A percentile compares a stretch with the other conserved stretches of the same genome.
These are phyloP conservation scores for Rafetus swinhoei DNA, from an alignment of 2,113 vertebrate genomes.

Conservation along the genomic window DNA sequence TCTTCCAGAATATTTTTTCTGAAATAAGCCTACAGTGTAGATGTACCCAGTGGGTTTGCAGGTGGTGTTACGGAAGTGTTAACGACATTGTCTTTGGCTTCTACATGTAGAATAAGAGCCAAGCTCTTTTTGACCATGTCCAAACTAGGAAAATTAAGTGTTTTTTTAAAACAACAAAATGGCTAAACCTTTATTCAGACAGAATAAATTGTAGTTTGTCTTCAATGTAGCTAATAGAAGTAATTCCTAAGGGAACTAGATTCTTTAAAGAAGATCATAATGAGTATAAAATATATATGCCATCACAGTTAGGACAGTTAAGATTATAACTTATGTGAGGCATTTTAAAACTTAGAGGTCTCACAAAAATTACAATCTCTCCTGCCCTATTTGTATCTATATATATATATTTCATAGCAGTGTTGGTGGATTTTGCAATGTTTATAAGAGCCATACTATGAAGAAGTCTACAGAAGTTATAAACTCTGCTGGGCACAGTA, in stretches of 20 bases:
- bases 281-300: neutral
- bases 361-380: neutral
- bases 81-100: neutral
- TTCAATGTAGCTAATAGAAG: neutral
- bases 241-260: neutral
- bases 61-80: neutral
- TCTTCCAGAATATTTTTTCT: no score
- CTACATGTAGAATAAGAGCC: neutral
- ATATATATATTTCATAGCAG: slow-evolving; percentile 3
- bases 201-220: slow-evolving; percentile 4
- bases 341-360: slow-evolving; percentile 46
- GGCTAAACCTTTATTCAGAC: slow-evolving; percentile 1
- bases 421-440: slow-evolving; percentile 35
- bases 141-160: neutral
- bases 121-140: neutral
- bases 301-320: slow-evolving; percentile 8
- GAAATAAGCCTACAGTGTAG: no score
- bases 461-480: slow-evolving; percentile 31
- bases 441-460: slow-evolving; percentile 51
- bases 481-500: slow-evolving; percentile 27
- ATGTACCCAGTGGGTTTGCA: neutral
- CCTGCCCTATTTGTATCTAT: neutral
- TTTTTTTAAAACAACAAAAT: neutral
- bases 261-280: slow-evolving; percentile 21
- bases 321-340: slow-evolving; percentile 3